Conservation (phyloP, 2,797 vertebrate genomes). For the Aeoliscus strigatus region DNA sequence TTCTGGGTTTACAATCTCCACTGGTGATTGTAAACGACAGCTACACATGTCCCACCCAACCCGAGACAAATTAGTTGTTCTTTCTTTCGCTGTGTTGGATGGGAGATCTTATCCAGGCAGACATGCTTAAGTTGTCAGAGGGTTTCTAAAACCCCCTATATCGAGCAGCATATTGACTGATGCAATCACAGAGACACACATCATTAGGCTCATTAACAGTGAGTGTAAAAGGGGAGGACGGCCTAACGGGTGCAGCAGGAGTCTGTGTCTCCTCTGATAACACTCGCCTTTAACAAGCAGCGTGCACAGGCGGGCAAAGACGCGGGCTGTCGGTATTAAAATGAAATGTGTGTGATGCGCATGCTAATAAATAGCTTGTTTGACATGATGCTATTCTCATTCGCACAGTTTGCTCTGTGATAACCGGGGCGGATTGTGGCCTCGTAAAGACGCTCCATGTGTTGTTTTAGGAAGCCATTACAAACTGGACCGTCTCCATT, state of each 20-base stretch:
- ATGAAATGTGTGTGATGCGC: slow-evolving; percentile 49
- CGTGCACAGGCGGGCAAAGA: too few species aligned
- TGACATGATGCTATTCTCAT: slow-evolving; percentile 60
- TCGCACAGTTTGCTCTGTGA: slow-evolving; percentile 56
- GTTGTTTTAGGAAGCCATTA: slow-evolving; percentile 76
- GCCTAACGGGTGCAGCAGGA: slow-evolving; percentile 65
- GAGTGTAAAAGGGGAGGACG: slow-evolving; percentile 60
- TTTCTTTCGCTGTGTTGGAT: slow-evolving; percentile 47
- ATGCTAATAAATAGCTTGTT: slow-evolving; percentile 67
- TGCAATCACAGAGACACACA: slow-evolving; percentile 72
- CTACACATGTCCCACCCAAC: slow-evolving; percentile 68
- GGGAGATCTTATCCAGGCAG: slow-evolving; percentile 71
- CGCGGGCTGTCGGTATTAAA: slow-evolving; percentile 55
- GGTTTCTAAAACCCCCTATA: slow-evolving; percentile 67
- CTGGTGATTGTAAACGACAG: slow-evolving; percentile 67
- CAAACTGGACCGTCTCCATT: slow-evolving; percentile 68
- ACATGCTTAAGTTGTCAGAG: slow-evolving; percentile 72
- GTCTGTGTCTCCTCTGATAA: slow-evolving; percentile 70
- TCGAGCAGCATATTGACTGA: slow-evolving; percentile 75
- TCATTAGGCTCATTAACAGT: slow-evolving; percentile 74
- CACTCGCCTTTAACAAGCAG: slow-evolving; percentile 63
- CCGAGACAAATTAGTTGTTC: slow-evolving; percentile 66
- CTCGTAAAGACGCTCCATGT: slow-evolving; percentile 70
- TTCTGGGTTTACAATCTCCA: slow-evolving; percentile 65
- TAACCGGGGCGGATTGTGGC: slow-evolving; percentile 62